Conservation (phyloP, 2,888 invertebrate genomes). For the Dorcus hopei region DNA sequence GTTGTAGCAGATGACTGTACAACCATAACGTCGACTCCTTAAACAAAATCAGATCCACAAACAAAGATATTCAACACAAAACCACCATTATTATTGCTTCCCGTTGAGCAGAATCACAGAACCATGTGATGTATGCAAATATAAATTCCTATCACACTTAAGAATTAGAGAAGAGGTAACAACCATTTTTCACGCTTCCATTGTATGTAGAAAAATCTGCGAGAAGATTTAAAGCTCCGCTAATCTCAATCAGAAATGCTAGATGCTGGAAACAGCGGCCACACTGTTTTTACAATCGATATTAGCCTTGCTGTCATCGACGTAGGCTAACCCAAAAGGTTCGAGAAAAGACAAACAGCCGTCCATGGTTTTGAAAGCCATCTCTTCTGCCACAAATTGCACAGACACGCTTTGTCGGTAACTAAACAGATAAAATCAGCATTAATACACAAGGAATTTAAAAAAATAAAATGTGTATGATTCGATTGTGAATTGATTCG, state of each 20-base stretch:
- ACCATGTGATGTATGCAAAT: too few relatives aligned
- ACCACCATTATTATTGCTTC: too few relatives aligned
- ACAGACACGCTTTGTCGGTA: slow-evolving; percentile 90
- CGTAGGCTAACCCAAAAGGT: slow-evolving; percentile 73
- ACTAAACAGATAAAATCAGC: slow-evolving; percentile 57
- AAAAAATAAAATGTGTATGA: neutral
- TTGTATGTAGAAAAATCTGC: too few relatives aligned
- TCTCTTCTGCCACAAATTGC: slow-evolving; percentile 79
- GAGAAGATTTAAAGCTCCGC: too few relatives aligned
- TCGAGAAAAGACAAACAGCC: slow-evolving; percentile 86
- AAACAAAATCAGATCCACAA: too few relatives aligned
- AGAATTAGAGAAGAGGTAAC: too few relatives aligned
- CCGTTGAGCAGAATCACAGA: too few relatives aligned
- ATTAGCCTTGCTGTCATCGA: slow-evolving; percentile 65
- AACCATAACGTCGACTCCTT: too few relatives aligned
- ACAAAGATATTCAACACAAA: too few relatives aligned
- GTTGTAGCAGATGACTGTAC: too few relatives aligned
- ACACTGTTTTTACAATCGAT: slow-evolving; percentile 89
- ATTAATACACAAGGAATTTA: slow-evolving; percentile 7
- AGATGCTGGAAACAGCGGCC: slow-evolving; percentile 57
- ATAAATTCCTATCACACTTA: too few relatives aligned
- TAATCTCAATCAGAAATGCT: slow-evolving; percentile 30
- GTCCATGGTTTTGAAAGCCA: slow-evolving; percentile 81
- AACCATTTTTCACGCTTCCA: too few relatives aligned
- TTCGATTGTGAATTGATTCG: neutral